Evolutionary conservation across 2,113 vertebrate genomes (phyloP), one percentile per base, ranked within the genome.

Genomic region (Zapornia atra): DNA sequence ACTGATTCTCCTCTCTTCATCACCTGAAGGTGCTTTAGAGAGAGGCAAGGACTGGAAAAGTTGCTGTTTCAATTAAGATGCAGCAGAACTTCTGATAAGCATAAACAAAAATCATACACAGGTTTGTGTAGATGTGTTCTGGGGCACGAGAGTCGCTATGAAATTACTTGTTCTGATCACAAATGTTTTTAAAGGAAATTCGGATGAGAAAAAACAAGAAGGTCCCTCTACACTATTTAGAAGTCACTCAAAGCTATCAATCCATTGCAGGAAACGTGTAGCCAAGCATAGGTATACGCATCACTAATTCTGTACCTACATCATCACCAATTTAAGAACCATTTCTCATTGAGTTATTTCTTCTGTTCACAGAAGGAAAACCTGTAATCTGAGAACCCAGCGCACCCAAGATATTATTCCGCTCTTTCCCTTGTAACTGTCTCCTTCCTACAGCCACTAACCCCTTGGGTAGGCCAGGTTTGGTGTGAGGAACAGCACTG

Each of bases 261-360:
- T 33, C 10, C 3, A 1, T 40, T 50, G 19, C 73, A 94, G 19
- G n/a, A 90, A 84, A 44, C 29, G 53, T 12, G 40, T 0, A 82
- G 19, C 9, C 17, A 82, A 75, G 61, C 0, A 1, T 4, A 57
- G 18, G 33, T 18, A 56, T 10, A 17, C 0, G 2, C 4, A 70
- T 36, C 11, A 24, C 24, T 81, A 69, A 7, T 54, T 48, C 61
- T 79, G 22, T 44, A 60, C 24, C 56, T 75, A 64, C 1, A 1
- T 5, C 44, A 42, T 17, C 50, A 70, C 15, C 46, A 16, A 44
- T 65, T 44, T 87, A 15, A 12, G 40, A 94, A 44, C 14, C 51
- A 11, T 31, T 82, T 50, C 42, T 34, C 25, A 48, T 29, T 3
- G 15, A 84, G 38, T 59, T 84, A 75, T 78, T 85, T 54, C 44